These are phyloP conservation scores for Apotomis betuletana DNA, from an alignment of 2,888 invertebrate genomes.

Conservation along the genomic window DNA sequence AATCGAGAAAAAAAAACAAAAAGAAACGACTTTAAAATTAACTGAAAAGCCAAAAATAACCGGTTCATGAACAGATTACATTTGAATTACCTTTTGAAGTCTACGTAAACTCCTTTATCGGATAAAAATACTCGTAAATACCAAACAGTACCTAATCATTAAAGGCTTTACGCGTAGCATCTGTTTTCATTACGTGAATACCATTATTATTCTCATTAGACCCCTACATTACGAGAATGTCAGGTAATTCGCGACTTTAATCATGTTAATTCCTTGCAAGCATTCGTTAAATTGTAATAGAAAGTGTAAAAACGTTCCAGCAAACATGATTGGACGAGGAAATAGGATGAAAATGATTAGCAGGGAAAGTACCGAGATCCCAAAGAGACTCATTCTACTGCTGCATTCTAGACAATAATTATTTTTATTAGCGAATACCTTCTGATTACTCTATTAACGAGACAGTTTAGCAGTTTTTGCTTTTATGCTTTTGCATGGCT, in stretches of 20 bases:
- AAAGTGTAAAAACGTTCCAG: slow-evolving; percentile 10
- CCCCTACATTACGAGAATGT: neutral
- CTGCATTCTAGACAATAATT: slow-evolving; percentile 2
- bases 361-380: slow-evolving; percentile 20
- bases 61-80: too few relatives aligned
- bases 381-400: neutral
- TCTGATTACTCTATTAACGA: neutral
- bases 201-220: neutral
- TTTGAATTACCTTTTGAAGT: too few relatives aligned
- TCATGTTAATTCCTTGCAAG: slow-evolving; percentile 3
- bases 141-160: too few relatives aligned
- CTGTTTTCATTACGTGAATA: neutral
- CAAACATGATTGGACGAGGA: slow-evolving; percentile 12
- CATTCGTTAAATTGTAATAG: slow-evolving; percentile 12
- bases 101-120: too few relatives aligned
- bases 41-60: too few relatives aligned
- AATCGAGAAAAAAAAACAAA: too few relatives aligned
- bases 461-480: slow-evolving; percentile 8
- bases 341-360: slow-evolving; percentile 20
- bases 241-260: slow-evolving; percentile 8
- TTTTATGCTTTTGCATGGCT: neutral
- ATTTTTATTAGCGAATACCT: neutral
- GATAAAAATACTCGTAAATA: too few relatives aligned
- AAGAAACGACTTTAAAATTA: too few relatives aligned
- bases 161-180: too few relatives aligned